Evolutionary conservation across 2,797 vertebrate species (phyloP).

Genomic region (Gymnothorax reevesii): DNA sequence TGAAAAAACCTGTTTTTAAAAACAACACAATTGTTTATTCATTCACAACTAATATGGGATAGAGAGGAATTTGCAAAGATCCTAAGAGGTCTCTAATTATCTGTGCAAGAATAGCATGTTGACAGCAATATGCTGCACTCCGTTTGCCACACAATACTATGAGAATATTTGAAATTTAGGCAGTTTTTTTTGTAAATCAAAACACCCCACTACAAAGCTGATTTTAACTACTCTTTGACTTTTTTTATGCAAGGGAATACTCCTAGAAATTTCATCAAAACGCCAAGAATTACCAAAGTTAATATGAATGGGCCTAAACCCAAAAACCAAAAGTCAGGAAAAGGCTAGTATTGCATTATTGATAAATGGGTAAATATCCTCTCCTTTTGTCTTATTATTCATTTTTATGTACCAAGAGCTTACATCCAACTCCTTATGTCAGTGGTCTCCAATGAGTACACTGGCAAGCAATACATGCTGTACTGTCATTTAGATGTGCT

Average conservation of each 20-base stretch:
- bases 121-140: background rate
- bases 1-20: background rate
- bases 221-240: background rate
- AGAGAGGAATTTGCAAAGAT: background rate
- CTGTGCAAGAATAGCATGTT: background rate
- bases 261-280: background rate
- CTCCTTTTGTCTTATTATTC: background rate
- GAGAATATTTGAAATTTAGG: background rate
- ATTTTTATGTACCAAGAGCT: background rate
- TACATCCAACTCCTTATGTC: background rate
- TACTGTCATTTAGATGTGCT: background rate
- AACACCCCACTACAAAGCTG: background rate
- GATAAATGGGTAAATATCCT: slow-evolving; percentile 5
- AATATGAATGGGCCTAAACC: background rate
- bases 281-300: background rate
- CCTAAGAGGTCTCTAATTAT: background rate
- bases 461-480: background rate
- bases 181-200: background rate
- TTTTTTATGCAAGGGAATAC: background rate
- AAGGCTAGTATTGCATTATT: slow-evolving; percentile 5
- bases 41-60: background rate
- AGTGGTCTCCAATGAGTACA: background rate
- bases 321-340: background rate
- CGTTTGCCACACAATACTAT: background rate
- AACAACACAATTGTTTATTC: background rate